Percentiles rank a stretch among this genome's conserved stretches.
phyloP scores from a whole-genome alignment of 2,797 vertebrate species.

The Liparis tanakae region DNA sequence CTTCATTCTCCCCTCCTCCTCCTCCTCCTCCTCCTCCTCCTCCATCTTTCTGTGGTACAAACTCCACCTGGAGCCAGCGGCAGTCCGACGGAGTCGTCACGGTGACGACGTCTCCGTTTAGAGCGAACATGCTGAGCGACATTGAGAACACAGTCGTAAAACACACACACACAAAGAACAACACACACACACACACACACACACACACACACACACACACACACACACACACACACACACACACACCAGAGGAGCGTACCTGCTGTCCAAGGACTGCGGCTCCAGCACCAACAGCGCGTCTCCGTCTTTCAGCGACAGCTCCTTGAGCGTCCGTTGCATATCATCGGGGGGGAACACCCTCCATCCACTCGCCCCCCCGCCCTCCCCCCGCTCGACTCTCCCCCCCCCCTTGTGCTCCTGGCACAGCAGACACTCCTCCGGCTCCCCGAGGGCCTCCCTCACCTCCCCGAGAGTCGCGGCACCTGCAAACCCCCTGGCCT shows the following conservation, averaged over 20 bases:
- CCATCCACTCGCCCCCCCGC: slow-evolving; percentile 86
- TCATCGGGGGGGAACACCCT: slow-evolving; percentile 81
- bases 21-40: slow-evolving; percentile 36
- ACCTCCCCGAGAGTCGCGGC: slow-evolving; percentile 77
- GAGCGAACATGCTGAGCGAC: slow-evolving; percentile 81
- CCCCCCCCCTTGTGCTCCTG: slow-evolving; percentile 72
- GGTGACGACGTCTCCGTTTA: slow-evolving; percentile 82
- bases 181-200: background rate
- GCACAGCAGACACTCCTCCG: slow-evolving; percentile 79
- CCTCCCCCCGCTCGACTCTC: slow-evolving; percentile 57
- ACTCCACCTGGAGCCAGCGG: slow-evolving; percentile 91
- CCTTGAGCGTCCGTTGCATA: slow-evolving; percentile 87
- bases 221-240: background rate
- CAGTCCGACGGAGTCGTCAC: slow-evolving; percentile 86
- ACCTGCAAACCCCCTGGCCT: slow-evolving; percentile 77
- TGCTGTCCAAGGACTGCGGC: slow-evolving; percentile 82
- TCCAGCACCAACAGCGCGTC: slow-evolving; percentile 89
- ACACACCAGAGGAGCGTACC: slow-evolving; percentile 62
- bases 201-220: background rate
- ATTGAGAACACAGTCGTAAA: background rate
- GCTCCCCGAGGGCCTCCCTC: slow-evolving; percentile 76
- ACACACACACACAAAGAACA: background rate
- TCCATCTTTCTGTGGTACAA: slow-evolving; percentile 64
- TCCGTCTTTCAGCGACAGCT: slow-evolving; percentile 87
- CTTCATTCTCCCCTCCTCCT: slow-evolving; percentile 51